These are phyloP conservation scores for Penaeus monodon DNA, from an alignment of 2,888 invertebrate genomes.

Conservation along the genomic window DNA sequence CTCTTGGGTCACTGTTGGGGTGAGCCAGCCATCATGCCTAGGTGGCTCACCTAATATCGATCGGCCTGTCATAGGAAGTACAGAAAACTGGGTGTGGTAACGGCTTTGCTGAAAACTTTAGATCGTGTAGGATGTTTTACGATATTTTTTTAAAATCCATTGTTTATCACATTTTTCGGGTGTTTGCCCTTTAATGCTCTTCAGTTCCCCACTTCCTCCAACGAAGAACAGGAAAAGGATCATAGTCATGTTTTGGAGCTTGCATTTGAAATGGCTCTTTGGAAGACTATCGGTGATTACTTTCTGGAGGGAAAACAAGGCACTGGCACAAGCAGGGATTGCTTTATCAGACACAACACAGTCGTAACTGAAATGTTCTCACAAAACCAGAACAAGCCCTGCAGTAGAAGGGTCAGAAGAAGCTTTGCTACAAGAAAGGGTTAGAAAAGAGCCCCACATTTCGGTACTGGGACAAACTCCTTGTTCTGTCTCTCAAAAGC, in stretches of 20 bases:
- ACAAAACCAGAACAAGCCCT: constrained; percentile 50
- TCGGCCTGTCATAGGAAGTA: too few relatives aligned
- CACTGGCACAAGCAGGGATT: too few relatives aligned
- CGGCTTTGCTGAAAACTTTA: too few relatives aligned
- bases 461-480: neutral
- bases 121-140: too few relatives aligned
- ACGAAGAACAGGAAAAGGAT: constrained; percentile 67
- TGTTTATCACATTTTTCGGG: too few relatives aligned
- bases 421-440: neutral
- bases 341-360: constrained; percentile 66
- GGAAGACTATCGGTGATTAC: constrained; percentile 66
- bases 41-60: too few relatives aligned
- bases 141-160: too few relatives aligned
- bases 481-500: constrained; percentile 8
- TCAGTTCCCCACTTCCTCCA: constrained; percentile 67
- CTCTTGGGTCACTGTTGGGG: too few relatives aligned
- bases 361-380: constrained; percentile 51
- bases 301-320: constrained; percentile 67
- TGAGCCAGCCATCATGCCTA: too few relatives aligned
- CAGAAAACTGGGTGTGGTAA: too few relatives aligned
- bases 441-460: neutral
- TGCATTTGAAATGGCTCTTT: constrained; percentile 68
- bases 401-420: neutral
- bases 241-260: constrained; percentile 67
- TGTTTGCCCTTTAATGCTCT: constrained; percentile 16